These are phyloP conservation scores for Drosophila setosimentum DNA, from an alignment of 2,888 invertebrate genomes.

Conservation along the genomic window DNA sequence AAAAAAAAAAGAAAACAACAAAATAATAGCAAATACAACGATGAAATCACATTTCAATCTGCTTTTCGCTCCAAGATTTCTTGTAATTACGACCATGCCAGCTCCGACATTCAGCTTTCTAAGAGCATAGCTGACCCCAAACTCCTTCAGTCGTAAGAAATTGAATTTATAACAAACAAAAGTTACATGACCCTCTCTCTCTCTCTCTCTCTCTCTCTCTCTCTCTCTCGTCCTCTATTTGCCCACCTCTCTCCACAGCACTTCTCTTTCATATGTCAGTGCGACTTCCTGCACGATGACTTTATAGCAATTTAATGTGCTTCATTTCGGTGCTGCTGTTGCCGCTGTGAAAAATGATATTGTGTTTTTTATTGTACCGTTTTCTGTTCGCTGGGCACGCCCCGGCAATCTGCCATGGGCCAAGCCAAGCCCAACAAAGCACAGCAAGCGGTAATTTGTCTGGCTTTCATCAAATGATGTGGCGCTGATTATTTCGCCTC, in stretches of 20 bases:
- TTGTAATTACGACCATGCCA: slow-evolving; percentile 43
- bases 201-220: not conserved
- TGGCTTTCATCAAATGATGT: slow-evolving; percentile 55
- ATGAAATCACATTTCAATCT: slow-evolving; percentile 62
- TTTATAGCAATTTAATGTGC: slow-evolving; percentile 79
- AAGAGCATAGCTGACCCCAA: not conserved
- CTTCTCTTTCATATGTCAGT: slow-evolving; percentile 38
- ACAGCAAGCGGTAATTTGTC: slow-evolving; percentile 61
- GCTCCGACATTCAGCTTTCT: not conserved
- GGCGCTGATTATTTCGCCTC: slow-evolving; percentile 22
- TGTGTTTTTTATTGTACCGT: slow-evolving; percentile 19
- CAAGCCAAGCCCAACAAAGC: slow-evolving; percentile 5
- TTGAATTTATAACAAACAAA: slow-evolving; percentile 75
- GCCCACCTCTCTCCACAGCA: not conserved
- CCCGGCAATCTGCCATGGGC: slow-evolving; percentile 33
- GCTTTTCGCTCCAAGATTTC: slow-evolving; percentile 27
- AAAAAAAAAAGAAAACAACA: slow-evolving; percentile 23
- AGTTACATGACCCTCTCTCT: slow-evolving; percentile 53
- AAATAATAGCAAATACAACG: slow-evolving; percentile 22
- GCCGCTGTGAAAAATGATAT: slow-evolving; percentile 69
- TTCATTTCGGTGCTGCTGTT: slow-evolving; percentile 22
- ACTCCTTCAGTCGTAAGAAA: slow-evolving; percentile 58
- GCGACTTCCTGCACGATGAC: slow-evolving; percentile 58
- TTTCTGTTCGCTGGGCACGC: slow-evolving; percentile 27
- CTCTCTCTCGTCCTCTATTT: not conserved